Conservation (phyloP, 2,888 invertebrate species). For the Xylota sylvarum region DNA sequence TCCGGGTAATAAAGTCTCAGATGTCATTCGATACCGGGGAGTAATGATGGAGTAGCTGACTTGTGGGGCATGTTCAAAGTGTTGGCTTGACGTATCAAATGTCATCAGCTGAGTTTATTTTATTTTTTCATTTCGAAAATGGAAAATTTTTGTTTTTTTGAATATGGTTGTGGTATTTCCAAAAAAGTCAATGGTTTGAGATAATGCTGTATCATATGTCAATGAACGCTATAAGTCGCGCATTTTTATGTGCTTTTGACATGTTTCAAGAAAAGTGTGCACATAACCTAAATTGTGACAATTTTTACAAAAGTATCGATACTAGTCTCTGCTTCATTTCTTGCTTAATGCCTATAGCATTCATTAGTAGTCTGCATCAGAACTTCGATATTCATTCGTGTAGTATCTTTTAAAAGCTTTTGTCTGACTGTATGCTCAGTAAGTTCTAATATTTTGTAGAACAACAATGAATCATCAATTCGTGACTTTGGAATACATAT, state of each 20-base stretch:
- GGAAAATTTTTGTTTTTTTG: background rate
- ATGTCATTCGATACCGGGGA: slow-evolving; percentile 66
- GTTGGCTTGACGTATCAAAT: slow-evolving; percentile 45
- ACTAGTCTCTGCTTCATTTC: no score
- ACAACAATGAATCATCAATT: no score
- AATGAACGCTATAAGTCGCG: background rate
- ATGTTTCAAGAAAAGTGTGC: no score
- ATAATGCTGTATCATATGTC: slow-evolving; percentile 28
- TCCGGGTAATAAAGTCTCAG: slow-evolving; percentile 43
- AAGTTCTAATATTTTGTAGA: no score
- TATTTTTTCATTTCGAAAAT: slow-evolving; percentile 21
- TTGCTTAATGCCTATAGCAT: no score
- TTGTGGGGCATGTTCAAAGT: slow-evolving; percentile 26
- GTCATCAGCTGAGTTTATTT: slow-evolving; percentile 24
- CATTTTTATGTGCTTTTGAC: background rate
- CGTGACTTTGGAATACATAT: no score
- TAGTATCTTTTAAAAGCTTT: no score
- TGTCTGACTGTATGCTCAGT: no score
- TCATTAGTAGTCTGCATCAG: no score
- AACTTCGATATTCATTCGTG: no score
- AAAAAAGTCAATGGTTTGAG: background rate
- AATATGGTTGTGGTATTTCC: slow-evolving; percentile 6
- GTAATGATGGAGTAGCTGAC: slow-evolving; percentile 39
- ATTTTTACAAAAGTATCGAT: no score
- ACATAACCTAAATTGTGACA: no score